Evolutionary conservation across 1,140 invertebrate genomes (phyloP).

Genomic region (Euschistus heros): DNA sequence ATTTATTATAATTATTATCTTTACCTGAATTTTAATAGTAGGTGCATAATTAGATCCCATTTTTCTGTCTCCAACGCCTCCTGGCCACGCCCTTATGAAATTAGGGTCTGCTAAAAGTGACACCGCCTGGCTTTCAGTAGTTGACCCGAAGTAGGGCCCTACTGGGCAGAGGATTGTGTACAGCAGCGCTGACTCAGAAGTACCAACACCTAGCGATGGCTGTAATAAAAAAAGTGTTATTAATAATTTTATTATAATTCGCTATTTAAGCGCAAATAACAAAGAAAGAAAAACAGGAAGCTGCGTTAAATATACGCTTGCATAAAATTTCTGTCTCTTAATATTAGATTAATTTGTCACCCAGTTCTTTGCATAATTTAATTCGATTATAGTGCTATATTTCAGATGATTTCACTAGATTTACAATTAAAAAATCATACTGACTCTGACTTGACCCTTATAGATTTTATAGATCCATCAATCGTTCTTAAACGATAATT

Average conservation of each 20-base stretch:
- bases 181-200: constrained; percentile 72
- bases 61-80: constrained; percentile 88
- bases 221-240: constrained; percentile 37
- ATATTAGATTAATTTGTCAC: too few relatives aligned
- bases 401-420: too few relatives aligned
- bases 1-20: too few relatives aligned
- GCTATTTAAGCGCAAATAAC: not conserved
- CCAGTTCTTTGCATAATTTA: too few relatives aligned
- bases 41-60: constrained; percentile 90
- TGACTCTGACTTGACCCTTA: too few relatives aligned
- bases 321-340: too few relatives aligned
- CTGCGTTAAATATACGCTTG: too few relatives aligned
- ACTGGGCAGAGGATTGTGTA: constrained; percentile 89
- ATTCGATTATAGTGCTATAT: too few relatives aligned
- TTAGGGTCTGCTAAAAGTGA: constrained; percentile 63
- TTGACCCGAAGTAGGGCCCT: constrained; percentile 75
- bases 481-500: too few relatives aligned
- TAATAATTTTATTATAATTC: not conserved
- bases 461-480: too few relatives aligned
- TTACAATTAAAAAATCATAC: too few relatives aligned
- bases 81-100: constrained; percentile 85
- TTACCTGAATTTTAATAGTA: constrained; percentile 64
- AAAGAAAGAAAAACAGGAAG: too few relatives aligned
- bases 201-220: constrained; percentile 81
- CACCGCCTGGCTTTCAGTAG: constrained; percentile 56